Evolutionary conservation across 2,113 vertebrate genomes (phyloP), one percentile per base, ranked within the genome.

Genomic region (Apus apus): DNA sequence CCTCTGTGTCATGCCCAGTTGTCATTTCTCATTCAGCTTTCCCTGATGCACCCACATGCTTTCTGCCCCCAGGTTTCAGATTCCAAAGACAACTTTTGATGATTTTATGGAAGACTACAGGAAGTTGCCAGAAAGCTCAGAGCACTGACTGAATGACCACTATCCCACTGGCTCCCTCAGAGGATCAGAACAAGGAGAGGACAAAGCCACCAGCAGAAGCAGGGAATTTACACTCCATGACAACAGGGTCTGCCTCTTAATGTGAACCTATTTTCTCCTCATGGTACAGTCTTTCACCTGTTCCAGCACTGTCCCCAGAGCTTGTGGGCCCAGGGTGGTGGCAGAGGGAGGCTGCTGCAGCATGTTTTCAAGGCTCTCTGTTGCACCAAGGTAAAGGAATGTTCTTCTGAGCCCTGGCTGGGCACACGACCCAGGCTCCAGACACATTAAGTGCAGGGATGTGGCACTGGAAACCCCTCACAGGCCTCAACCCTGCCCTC

Each of bases 311-410:
- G 8, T 61, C 6, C 9, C 46, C 5, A 8, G 4, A 46, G 10
- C 1, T 25, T 16, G 17, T 34, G 17, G 16, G 27, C 32, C 10
- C 2, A 0, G 14, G 0, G 0, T 27, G 21, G 26, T n/a, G 26
- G 13, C 26, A n/a, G 6, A n/a, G 0, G 3, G 45, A 25, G 21
- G 29, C 34, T 61, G 30, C 27, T 56, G 27, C 45, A 57, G 22
- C 2, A 1, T 16, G 9, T 5, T 54, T 17, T 38, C 36, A 64
- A 21, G 56, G 7, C 8, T 60, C 27, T 15, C 8, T 2, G 1
- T 7, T n/a, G 15, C 0, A 0, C 17, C 7, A 4, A 2, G 12
- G 11, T 21, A 74, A 19, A 1, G 3, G 22, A 17, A 13, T 0
- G 1, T 34, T 81, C 13, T 13, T 5, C 25, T 13, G 5, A 61